Evolutionary conservation across 2,888 invertebrate genomes (phyloP).

Genomic region (Cryptocephalus moraei): DNA sequence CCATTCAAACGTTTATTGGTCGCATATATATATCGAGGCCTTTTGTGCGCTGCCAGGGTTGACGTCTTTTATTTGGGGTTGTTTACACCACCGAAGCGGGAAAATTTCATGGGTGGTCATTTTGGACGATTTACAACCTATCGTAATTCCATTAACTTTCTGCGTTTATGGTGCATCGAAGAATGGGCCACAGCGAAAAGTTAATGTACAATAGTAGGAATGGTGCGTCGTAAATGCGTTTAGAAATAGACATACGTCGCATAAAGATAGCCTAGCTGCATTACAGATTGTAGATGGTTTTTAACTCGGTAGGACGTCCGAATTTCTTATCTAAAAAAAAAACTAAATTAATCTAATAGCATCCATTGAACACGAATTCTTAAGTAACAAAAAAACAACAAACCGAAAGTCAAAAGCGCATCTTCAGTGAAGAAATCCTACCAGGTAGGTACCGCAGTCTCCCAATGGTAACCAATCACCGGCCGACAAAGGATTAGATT

Average conservation of each 20-base stretch:
- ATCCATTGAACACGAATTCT: too few relatives aligned
- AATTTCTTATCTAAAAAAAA: too few relatives aligned
- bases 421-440: too few relatives aligned
- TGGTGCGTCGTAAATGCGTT: too few relatives aligned
- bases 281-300: too few relatives aligned
- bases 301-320: too few relatives aligned
- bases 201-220: background rate
- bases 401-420: too few relatives aligned
- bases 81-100: slow-evolving; percentile 22
- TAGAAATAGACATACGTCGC: too few relatives aligned
- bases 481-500: slow-evolving; percentile 23
- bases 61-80: slow-evolving; percentile 19
- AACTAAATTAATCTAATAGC: too few relatives aligned
- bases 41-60: slow-evolving; percentile 5
- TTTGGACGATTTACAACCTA: slow-evolving; percentile 12
- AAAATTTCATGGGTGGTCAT: slow-evolving; percentile 25
- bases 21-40: background rate
- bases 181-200: background rate
- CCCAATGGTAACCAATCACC: slow-evolving; percentile 21
- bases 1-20: background rate
- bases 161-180: background rate
- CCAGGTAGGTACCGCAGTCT: too few relatives aligned
- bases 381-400: too few relatives aligned
- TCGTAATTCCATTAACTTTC: background rate
- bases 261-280: too few relatives aligned